phyloP scores from a whole-genome alignment of 2,113 vertebrate species.

The Eptesicus fuscus region DNA sequence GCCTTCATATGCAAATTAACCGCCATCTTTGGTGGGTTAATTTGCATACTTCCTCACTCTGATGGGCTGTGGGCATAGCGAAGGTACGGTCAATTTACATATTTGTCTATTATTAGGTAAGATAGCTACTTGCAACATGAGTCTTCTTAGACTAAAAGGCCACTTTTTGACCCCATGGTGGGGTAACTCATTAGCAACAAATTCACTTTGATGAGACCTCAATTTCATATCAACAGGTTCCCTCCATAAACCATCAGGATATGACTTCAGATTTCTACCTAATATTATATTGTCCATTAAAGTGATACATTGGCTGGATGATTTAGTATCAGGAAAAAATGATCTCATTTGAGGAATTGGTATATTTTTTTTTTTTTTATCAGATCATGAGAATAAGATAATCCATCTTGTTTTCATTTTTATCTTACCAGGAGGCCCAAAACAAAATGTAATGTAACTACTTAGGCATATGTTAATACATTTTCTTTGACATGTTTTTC shows the following conservation, averaged over 20 bases:
- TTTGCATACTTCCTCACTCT: too few relatives aligned
- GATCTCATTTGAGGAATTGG: constrained; percentile 26
- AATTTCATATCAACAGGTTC: background rate
- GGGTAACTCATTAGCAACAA: background rate
- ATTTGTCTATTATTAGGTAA: too few relatives aligned
- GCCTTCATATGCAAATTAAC: too few relatives aligned
- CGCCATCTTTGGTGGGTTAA: too few relatives aligned
- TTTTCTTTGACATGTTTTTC: constrained; percentile 36
- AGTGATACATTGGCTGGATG: background rate
- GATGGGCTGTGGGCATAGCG: too few relatives aligned
- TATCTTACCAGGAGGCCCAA: background rate
- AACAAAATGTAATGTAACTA: constrained; percentile 46
- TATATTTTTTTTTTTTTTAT: constrained; percentile 48
- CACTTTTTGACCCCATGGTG: background rate
- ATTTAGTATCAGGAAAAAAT: constrained; percentile 21
- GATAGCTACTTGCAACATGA: background rate
- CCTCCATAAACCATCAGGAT: background rate
- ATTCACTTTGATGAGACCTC: background rate
- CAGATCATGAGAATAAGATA: constrained; percentile 20
- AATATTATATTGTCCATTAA: constrained; percentile 46
- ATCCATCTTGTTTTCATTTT: constrained; percentile 57
- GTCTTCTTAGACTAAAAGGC: background rate
- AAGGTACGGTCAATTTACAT: too few relatives aligned
- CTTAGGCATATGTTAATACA: constrained; percentile 13
- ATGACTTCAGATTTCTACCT: background rate